Evolutionary conservation across 2,113 vertebrate species (phyloP).

Genomic region (Hipposideros armiger): DNA sequence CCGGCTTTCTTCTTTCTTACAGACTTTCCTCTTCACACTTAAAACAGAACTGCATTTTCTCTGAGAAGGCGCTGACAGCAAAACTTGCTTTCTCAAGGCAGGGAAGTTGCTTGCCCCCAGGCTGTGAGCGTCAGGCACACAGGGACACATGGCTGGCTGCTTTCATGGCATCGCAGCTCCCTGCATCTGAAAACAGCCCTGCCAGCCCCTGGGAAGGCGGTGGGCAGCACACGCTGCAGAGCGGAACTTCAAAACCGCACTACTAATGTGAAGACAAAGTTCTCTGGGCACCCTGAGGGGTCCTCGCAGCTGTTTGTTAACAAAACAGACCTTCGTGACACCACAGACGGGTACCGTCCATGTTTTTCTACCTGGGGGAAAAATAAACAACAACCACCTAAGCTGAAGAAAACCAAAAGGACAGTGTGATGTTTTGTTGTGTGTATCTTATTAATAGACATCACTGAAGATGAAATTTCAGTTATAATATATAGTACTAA

Average conservation of each 20-base stretch:
- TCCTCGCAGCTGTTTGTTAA: neutral
- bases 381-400: neutral
- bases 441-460: neutral
- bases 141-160: conserved; percentile 68
- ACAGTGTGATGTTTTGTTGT: neutral
- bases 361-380: neutral
- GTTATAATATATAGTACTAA: neutral
- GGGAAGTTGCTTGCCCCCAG: conserved; percentile 76
- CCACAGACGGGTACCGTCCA: neutral
- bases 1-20: neutral
- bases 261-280: neutral
- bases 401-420: neutral
- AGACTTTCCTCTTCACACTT: conserved; percentile 74
- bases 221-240: neutral
- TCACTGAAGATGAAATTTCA: neutral
- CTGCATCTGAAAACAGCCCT: conserved; percentile 58
- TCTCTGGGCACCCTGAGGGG: neutral
- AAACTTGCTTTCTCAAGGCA: conserved; percentile 76
- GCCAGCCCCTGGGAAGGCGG: conserved; percentile 54
- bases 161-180: conserved; percentile 69
- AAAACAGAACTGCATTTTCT: conserved; percentile 78
- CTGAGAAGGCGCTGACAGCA: conserved; percentile 69
- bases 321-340: neutral
- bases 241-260: conserved; percentile 20
- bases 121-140: conserved; percentile 62